A percentile compares a stretch with the other conserved stretches of the same genome.
Conservation (phyloP, 2,888 invertebrate genomes). For the Acrocera orbiculus region DNA sequence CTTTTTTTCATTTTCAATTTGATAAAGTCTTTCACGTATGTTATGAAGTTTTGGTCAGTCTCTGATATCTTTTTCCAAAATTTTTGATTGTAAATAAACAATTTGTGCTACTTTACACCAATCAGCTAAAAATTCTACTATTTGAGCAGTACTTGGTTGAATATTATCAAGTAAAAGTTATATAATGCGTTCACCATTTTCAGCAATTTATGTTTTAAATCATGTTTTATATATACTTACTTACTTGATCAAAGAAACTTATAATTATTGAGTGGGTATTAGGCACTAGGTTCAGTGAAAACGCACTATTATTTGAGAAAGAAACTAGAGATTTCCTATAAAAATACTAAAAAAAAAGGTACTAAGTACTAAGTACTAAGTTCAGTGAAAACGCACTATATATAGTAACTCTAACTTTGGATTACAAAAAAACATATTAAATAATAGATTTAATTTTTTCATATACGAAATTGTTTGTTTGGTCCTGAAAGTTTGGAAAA, state of each 20-base stretch:
- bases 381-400: too few relatives aligned
- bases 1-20: conserved; percentile 23
- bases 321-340: too few relatives aligned
- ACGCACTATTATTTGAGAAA: too few relatives aligned
- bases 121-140: conserved; percentile 63
- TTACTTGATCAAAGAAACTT: conserved; percentile 7
- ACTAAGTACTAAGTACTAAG: too few relatives aligned
- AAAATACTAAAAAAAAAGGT: too few relatives aligned
- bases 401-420: too few relatives aligned
- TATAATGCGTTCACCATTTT: conserved; percentile 54
- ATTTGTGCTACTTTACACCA: conserved; percentile 85
- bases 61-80: conserved; percentile 45
- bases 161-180: conserved; percentile 51
- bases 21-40: conserved; percentile 24
- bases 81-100: conserved; percentile 64
- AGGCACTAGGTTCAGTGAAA: too few relatives aligned
- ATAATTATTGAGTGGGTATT: too few relatives aligned
- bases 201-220: conserved; percentile 42
- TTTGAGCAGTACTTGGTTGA: conserved; percentile 51
- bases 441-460: too few relatives aligned
- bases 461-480: too few relatives aligned
- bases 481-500: too few relatives aligned
- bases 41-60: conserved; percentile 23
- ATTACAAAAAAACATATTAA: too few relatives aligned
- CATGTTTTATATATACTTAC: background rate